A percentile compares a stretch with the other conserved stretches of the same genome.
phyloP scores from a whole-genome alignment of 2,888 invertebrate genomes.

The Macrostomum cliftonense region DNA sequence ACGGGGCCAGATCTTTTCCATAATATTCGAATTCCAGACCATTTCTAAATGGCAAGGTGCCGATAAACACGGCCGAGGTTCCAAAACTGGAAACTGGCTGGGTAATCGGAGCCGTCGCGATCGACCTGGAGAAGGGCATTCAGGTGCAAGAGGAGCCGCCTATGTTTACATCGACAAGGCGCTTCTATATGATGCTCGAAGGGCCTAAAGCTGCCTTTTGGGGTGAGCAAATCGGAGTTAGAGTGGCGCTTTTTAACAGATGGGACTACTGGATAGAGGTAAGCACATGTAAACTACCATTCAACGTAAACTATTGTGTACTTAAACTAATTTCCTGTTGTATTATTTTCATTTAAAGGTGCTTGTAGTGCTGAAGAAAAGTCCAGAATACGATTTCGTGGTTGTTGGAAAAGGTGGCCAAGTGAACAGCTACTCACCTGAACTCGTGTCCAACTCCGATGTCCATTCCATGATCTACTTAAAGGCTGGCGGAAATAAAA shows the following conservation, averaged over 20 bases:
- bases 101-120: slow-evolving; percentile 77
- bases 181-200: slow-evolving; percentile 83
- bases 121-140: slow-evolving; percentile 65
- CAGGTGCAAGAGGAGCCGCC: slow-evolving; percentile 64
- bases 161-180: slow-evolving; percentile 47
- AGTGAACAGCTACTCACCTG: slow-evolving; percentile 6
- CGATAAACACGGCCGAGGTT: slow-evolving; percentile 23
- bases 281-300: too few species aligned
- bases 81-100: slow-evolving; percentile 43
- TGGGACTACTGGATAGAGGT: slow-evolving; percentile 45
- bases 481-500: slow-evolving; percentile 38
- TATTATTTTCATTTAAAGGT: too few species aligned
- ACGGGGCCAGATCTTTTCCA: too few species aligned
- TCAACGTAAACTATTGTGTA: too few species aligned
- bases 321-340: too few species aligned
- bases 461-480: slow-evolving; percentile 19
- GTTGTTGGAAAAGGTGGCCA: slow-evolving; percentile 29
- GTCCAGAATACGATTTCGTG: slow-evolving; percentile 53
- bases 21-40: too few species aligned
- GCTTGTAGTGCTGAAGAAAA: slow-evolving; percentile 63
- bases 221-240: slow-evolving; percentile 77
- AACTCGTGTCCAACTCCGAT: slow-evolving; percentile 4
- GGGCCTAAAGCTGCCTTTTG: slow-evolving; percentile 63
- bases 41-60: slow-evolving; percentile 29
- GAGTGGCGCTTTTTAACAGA: slow-evolving; percentile 82